Conservation (phyloP, 2,797 vertebrate genomes). For the Lateolabrax maculatus region DNA sequence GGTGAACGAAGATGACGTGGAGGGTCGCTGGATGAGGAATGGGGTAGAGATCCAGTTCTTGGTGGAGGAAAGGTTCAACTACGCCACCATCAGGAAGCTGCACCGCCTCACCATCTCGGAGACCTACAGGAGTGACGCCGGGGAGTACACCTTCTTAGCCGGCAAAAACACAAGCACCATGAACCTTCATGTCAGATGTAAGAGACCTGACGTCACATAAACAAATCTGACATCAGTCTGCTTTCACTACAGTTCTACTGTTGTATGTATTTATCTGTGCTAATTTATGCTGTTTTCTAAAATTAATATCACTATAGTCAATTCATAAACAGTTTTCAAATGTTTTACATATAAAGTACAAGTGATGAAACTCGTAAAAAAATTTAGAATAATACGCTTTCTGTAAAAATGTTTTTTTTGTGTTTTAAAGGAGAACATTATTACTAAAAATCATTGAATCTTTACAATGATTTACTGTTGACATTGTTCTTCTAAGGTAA, state of each 20-base stretch:
- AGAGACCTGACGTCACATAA: constrained; percentile 66
- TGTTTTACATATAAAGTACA: too few species aligned
- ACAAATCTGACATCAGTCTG: neutral
- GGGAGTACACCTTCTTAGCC: constrained; percentile 93
- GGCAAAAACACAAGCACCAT: constrained; percentile 93
- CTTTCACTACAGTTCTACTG: neutral
- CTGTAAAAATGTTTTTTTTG: too few species aligned
- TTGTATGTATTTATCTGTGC: neutral
- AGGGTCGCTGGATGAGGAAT: constrained; percentile 96
- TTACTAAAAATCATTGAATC: neutral
- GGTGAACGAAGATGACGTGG: constrained; percentile 92
- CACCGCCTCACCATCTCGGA: constrained; percentile 85
- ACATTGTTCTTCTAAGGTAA: neutral
- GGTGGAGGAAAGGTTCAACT: constrained; percentile 87
- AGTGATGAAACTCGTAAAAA: too few species aligned
- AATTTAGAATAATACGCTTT: too few species aligned
- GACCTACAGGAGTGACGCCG: constrained; percentile 82
- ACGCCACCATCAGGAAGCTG: constrained; percentile 89
- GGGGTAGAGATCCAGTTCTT: constrained; percentile 90
- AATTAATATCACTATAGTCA: neutral
- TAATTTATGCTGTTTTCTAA: too few species aligned
- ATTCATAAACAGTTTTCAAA: too few species aligned
- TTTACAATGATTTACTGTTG: neutral
- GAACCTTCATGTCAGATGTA: constrained; percentile 92
- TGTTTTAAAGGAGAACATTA: too few species aligned